Evolutionary conservation across 2,113 vertebrate genomes (phyloP).

Genomic region (Gobius niger): DNA sequence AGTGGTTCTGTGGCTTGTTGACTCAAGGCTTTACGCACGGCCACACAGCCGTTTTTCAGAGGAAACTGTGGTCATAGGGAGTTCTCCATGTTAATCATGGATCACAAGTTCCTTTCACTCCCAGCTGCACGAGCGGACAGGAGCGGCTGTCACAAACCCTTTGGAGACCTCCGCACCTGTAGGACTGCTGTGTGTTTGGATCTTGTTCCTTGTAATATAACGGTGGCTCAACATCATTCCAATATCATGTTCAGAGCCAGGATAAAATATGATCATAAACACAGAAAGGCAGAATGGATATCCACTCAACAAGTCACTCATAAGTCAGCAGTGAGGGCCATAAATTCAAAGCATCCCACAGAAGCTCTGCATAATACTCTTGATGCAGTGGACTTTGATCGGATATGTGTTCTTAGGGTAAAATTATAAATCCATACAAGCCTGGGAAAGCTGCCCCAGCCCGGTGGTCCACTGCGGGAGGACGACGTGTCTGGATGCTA

Average conservation of each 20-base stretch:
- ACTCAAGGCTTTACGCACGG: slow-evolving; percentile 67
- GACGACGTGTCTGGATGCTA: slow-evolving; percentile 40
- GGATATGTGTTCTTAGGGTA: slow-evolving; percentile 25
- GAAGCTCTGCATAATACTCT: slow-evolving; percentile 40
- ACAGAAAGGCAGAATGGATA: slow-evolving; percentile 40
- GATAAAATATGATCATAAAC: slow-evolving; percentile 31
- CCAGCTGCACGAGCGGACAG: slow-evolving; percentile 54
- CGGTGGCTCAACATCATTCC: slow-evolving; percentile 1
- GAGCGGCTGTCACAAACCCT: slow-evolving; percentile 51
- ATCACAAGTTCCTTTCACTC: slow-evolving; percentile 69
- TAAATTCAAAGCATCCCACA: slow-evolving; percentile 50
- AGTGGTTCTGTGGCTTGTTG: slow-evolving; percentile 65
- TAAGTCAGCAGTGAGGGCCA: slow-evolving; percentile 33
- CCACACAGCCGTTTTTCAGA: slow-evolving; percentile 68
- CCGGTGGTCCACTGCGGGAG: slow-evolving; percentile 47
- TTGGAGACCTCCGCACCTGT: slow-evolving; percentile 62
- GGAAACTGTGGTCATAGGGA: slow-evolving; percentile 75
- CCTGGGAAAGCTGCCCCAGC: slow-evolving; percentile 59
- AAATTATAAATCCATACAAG: slow-evolving; percentile 33
- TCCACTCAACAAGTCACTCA: slow-evolving; percentile 30
- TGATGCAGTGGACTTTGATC: slow-evolving; percentile 39
- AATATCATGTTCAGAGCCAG: slow-evolving; percentile 4
- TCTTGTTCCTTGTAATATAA: slow-evolving; percentile 27
- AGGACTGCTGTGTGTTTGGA: slow-evolving; percentile 37
- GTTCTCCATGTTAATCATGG: slow-evolving; percentile 71